Evolutionary conservation across 53 echinoderm and acorn worm genomes (phyloP), one percentile per base, ranked within the genome.

Genomic region (Hippasteria phrygiana): DNA sequence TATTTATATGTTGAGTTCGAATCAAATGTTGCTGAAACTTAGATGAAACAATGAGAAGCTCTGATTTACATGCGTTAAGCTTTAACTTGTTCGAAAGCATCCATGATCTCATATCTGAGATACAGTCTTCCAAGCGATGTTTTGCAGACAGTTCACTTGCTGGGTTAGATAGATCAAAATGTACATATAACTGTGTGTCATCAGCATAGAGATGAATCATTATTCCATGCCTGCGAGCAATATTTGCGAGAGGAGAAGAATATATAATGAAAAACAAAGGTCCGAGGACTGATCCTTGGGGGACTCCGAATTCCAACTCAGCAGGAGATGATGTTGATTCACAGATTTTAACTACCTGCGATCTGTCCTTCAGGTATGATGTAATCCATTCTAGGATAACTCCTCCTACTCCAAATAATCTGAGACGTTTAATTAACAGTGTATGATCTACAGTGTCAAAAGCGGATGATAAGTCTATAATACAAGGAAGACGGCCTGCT

Each of bases 61-160:
- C 93, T 64, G 90, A 90, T 80, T 90, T 90, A 59, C 73, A 79
- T 35, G 82, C 74, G 79, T 80, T 92, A 17, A 87, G 24, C 46
- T 91, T 87, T 38, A 92, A 64, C 39, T 63, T 82, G 66, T 92
- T 88, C 39, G 16, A 40, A 22, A 69, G 33, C 87, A 87, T 91
- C 87, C 87, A 87, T 17, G 33, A 37, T 65, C 73, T 59, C 46
- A 92, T 81, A 74, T 88, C 82, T 50, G 51, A 9, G 24, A 88
- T 54, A 41, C 64, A 81, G 20, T 42, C 17, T 78, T 78, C 75
- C 40, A 75, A 32, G 33, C 50, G 42, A 28, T 63, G 51, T 38
- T 63, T 45, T 54, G 87, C 29, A 32, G 78, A 37, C 37, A 70
- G 38, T 78, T 79, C 32, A 88, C 79, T 40, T 28, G 51, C 50